Conservation (phyloP, 2,113 vertebrate genomes). For the Saccopteryx leptura region DNA sequence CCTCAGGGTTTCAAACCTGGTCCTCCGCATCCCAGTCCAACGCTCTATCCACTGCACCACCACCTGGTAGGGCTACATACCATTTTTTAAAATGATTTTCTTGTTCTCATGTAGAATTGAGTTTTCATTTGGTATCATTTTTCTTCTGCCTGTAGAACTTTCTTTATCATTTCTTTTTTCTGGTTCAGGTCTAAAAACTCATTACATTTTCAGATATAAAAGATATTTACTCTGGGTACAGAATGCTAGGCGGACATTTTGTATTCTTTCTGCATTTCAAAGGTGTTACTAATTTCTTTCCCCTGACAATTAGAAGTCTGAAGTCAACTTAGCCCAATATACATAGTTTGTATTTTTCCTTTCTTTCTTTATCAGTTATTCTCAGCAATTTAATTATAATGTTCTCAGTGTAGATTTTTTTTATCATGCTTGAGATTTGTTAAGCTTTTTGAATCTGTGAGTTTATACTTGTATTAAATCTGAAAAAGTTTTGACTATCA, state of each 20-base stretch:
- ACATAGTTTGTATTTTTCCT: background rate
- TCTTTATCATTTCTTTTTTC: background rate
- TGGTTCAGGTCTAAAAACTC: background rate
- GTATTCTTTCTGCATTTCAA: background rate
- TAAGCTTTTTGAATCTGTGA: background rate
- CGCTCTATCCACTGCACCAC: too few species aligned
- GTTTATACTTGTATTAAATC: constrained; percentile 32
- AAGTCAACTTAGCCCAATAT: background rate
- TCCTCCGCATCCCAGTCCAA: too few species aligned
- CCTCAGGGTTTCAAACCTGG: too few species aligned
- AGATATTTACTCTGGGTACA: background rate
- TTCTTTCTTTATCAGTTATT: background rate
- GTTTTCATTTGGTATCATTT: constrained; percentile 9
- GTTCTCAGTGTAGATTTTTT: background rate
- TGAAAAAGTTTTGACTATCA: background rate
- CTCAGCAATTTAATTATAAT: background rate
- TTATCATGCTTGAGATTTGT: background rate
- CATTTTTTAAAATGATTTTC: background rate
- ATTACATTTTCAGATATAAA: constrained; percentile 17
- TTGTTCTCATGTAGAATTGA: background rate
- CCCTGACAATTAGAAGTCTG: background rate
- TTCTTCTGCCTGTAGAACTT: background rate
- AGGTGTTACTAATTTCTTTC: background rate
- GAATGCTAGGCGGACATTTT: background rate
- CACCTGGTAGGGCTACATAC: too few species aligned